Conservation (phyloP, 1,140 invertebrate genomes). For the Lamellibrachia luymesi region DNA sequence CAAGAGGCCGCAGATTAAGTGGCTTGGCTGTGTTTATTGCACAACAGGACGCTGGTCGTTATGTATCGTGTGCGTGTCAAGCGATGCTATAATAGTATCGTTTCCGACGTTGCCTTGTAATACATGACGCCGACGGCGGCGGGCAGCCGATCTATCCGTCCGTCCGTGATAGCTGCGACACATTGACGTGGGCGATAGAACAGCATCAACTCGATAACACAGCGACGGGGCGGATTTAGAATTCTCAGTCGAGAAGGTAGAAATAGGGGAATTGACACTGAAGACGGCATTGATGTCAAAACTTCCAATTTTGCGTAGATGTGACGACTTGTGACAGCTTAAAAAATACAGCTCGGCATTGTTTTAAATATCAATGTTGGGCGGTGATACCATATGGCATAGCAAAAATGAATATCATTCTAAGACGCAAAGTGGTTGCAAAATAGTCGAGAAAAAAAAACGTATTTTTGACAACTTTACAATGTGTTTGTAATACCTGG, state of each 20-base stretch:
- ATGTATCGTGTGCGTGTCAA: background rate
- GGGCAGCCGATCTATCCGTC: background rate
- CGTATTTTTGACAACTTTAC: background rate
- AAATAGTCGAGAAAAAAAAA: too few species aligned
- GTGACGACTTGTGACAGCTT: too few species aligned
- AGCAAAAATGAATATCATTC: too few species aligned
- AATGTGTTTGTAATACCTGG: background rate
- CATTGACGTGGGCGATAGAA: background rate
- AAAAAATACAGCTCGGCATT: background rate
- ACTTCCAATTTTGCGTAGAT: too few species aligned
- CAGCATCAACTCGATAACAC: background rate
- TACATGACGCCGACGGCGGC: background rate
- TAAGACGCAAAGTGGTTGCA: too few species aligned
- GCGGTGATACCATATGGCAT: background rate
- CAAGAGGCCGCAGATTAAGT: background rate
- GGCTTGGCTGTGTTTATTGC: background rate
- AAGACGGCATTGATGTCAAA: too few species aligned
- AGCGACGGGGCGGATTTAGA: background rate
- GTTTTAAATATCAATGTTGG: background rate
- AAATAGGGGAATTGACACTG: background rate
- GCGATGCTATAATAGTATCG: background rate
- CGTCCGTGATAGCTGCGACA: background rate
- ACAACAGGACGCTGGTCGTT: background rate
- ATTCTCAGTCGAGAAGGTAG: background rate
- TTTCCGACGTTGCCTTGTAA: background rate